Evolutionary conservation across 1,140 invertebrate genomes (phyloP).

Genomic region (Cecropterus lyciades): DNA sequence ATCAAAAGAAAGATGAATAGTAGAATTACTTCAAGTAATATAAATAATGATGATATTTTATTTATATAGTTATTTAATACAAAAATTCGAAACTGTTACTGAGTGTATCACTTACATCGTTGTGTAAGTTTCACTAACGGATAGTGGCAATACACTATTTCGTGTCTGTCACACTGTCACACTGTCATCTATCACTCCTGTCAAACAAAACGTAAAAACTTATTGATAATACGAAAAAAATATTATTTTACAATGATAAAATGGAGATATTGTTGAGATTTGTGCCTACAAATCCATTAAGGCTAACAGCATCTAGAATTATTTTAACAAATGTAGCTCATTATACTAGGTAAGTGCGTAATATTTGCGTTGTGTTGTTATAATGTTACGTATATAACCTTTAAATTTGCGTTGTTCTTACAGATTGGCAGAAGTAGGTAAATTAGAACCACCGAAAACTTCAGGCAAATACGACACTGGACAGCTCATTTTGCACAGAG

Average conservation of each 20-base stretch:
- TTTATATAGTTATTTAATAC: no score
- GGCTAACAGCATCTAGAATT: constrained; percentile 68
- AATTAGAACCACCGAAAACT: constrained; percentile 91
- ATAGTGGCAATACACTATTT: no score
- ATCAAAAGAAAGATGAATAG: no score
- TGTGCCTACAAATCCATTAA: constrained; percentile 67
- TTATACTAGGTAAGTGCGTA: constrained; percentile 66
- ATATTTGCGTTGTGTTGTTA: constrained; percentile 16
- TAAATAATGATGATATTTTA: no score
- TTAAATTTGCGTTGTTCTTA: constrained; percentile 44
- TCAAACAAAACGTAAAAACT: constrained; percentile 67
- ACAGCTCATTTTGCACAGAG: constrained; percentile 96
- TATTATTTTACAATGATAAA: constrained; percentile 77
- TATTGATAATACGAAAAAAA: constrained; percentile 55
- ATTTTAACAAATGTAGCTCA: constrained; percentile 72
- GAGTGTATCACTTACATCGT: no score
- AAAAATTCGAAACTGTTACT: no score
- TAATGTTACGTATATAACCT: constrained; percentile 68
- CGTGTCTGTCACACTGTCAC: no score
- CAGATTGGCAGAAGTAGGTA: constrained; percentile 86
- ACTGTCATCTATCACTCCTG: constrained; percentile 42
- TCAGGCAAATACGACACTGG: constrained; percentile 97
- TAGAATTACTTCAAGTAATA: no score
- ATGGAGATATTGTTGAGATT: constrained; percentile 80
- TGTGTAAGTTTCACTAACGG: no score